Conservation (phyloP, 2,797 vertebrate species). For the Hippopotamyrus pictus region DNA sequence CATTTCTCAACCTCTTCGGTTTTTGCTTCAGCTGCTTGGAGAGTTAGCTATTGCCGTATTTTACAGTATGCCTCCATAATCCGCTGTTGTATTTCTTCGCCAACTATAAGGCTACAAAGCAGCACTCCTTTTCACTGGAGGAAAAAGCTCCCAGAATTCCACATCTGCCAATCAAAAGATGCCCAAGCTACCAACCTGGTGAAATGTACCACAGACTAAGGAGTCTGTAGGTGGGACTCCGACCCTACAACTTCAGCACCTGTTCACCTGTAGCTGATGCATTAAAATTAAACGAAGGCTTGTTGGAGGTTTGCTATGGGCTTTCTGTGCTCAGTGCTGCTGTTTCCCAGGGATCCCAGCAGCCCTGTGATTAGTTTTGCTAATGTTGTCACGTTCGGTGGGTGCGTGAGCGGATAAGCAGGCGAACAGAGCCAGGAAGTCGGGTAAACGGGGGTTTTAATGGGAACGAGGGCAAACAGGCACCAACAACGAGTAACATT, state of each 20-base stretch:
- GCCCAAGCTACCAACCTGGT: not conserved
- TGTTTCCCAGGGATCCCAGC: not conserved
- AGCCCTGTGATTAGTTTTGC: not conserved
- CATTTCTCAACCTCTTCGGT: not conserved
- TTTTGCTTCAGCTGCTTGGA: not conserved
- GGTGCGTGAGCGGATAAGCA: no score
- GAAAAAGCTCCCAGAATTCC: not conserved
- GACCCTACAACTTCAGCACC: not conserved
- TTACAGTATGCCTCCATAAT: not conserved
- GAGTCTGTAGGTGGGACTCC: not conserved
- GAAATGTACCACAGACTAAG: not conserved
- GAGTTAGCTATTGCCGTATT: not conserved
- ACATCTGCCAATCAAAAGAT: not conserved
- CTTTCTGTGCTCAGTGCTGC: not conserved
- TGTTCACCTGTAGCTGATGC: not conserved
- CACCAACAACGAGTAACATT: no score
- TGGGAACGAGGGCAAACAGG: no score
- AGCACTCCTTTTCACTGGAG: not conserved
- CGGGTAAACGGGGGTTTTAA: no score
- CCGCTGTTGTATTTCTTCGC: not conserved
- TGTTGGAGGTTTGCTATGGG: not conserved
- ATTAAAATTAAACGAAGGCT: not conserved
- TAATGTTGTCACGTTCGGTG: no score
- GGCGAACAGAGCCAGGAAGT: no score
- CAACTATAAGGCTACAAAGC: not conserved